Base-by-base conservation (phyloP, 2,888 invertebrate genomes). In the Megaustenia siamemsis region DNA sequence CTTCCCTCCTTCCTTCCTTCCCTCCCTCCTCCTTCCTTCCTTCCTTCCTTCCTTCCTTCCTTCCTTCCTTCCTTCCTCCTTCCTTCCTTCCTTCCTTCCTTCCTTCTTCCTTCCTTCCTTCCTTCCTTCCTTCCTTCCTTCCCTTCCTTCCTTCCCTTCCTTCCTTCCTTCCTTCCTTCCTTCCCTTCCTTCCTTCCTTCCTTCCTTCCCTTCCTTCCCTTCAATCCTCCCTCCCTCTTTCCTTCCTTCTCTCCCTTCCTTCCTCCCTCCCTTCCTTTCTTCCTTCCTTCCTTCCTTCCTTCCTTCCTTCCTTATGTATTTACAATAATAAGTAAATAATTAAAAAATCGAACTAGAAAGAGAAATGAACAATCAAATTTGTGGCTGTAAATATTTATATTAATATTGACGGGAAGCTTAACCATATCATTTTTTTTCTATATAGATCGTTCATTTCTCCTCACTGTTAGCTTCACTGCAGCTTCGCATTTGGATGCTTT, bases 201-300 rank as follows among this genome's bases (percentile, higher is more conserved):
- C n/a, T n/a, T n/a, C n/a, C n/a, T n/a, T n/a, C n/a, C n/a, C n/a
- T n/a, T n/a, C n/a, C n/a, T n/a, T n/a, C n/a, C n/a, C n/a, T n/a
- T n/a, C n/a, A n/a, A n/a, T n/a, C n/a, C n/a, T n/a, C n/a, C n/a
- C n/a, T n/a, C n/a, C n/a, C n/a, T 49, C 49, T 49, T 49, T 49
- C 49, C 49, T 24, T 45, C 75, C n/a, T 28, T 45, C 49, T 45
- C 45, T 45, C 75, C n/a, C 75, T 35, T 24, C n/a, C 75, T 45
- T 49, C n/a, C 75, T 45, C 75, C n/a, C n/a, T 45, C 71, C 35
- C 71, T 71, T 38, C n/a, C 45, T 75, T 45, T 75, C 75, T 75
- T 45, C 43, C 75, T 75, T 45, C 43, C 75, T 75, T 24, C n/a
- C 75, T 43, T n/a, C n/a, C 75, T 43, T 45, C n/a, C 75, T n/a